Base-by-base conservation (phyloP, 2,113 vertebrate genomes). In the Marcusenius ussheri region DNA sequence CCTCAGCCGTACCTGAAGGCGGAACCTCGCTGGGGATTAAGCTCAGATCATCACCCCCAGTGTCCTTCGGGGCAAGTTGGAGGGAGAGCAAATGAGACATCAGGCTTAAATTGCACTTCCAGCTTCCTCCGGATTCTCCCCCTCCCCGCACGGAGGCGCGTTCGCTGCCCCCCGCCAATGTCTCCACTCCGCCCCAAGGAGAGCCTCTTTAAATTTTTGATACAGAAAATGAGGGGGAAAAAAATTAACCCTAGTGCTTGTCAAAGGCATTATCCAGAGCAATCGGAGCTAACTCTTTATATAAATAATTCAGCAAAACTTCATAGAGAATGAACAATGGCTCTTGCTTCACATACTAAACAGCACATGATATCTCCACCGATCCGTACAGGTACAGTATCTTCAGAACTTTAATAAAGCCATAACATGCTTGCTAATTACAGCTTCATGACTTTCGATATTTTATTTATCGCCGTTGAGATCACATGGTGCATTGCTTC, bases 81-180 rank as follows among this genome's bases (percentile, higher is more conserved):
- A 95, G 94, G 93, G 94, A 96, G 95, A 95, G 96, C 93, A 95
- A 97, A 97, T 95, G 96, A 96, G 93, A 92, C 93, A 94, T 96
- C 94, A 95, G 95, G 94, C 95, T 95, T 95, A 95, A 95, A 92
- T 96, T 95, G 94, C 93, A 5, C 88, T 84, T 91, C 53, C 90
- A 92, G 91, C 89, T 91, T 92, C 88, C 91, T 91, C 77, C 88
- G 74, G 45, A 56, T 31, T 31, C 31, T 31, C 0, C n/a, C 9
- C 24, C 11, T 3, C 35, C 1, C 35, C 13, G 19, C 31, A 47
- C 5, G 49, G 13, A 27, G 27, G 96, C 94, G 94, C 90, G 84
- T 94, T 93, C 94, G 93, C 93, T 95, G 94, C 94, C 93, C 89
- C 80, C 95, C 96, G 92, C 90, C 96, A 95, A 83, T 13, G 10